Percentiles rank a stretch among this genome's conserved stretches.
These are phyloP conservation scores for Cetonia aurata DNA, from an alignment of 2,888 invertebrate genomes.

Conservation along the genomic window DNA sequence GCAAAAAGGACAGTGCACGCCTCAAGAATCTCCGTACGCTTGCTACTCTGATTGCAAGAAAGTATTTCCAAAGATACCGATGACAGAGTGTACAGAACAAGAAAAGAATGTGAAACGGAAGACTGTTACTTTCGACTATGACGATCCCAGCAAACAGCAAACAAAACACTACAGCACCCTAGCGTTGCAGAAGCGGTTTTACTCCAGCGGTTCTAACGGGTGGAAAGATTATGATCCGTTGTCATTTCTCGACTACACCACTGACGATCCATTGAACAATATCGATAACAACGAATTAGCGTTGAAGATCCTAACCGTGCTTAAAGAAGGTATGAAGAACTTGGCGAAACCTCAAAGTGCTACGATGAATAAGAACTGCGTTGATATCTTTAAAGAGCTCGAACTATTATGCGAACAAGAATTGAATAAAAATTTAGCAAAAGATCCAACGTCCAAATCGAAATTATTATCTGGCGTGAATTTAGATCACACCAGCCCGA, in stretches of 20 bases:
- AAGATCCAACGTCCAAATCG: conserved; percentile 10
- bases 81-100: conserved; percentile 45
- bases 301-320: conserved; percentile 24
- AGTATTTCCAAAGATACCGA: conserved; percentile 46
- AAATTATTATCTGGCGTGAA: conserved; percentile 9
- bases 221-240: conserved; percentile 20
- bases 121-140: conserved; percentile 7
- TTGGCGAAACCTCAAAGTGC: conserved; percentile 3
- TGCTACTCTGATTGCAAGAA: conserved; percentile 50
- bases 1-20: conserved; percentile 38
- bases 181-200: conserved; percentile 21
- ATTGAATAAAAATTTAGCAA: conserved; percentile 18
- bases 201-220: conserved; percentile 17
- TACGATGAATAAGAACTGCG: conserved; percentile 26
- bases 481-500: background rate
- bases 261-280: conserved; percentile 33
- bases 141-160: conserved; percentile 15
- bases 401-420: conserved; percentile 40
- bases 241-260: background rate
- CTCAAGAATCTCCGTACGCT: conserved; percentile 47
- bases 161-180: conserved; percentile 16
- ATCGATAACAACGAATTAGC: conserved; percentile 39
- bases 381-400: conserved; percentile 36
- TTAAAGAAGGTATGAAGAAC: conserved; percentile 37
- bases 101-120: conserved; percentile 26